phyloP scores from a whole-genome alignment of 2,113 vertebrate genomes.

The Clupea harengus region DNA sequence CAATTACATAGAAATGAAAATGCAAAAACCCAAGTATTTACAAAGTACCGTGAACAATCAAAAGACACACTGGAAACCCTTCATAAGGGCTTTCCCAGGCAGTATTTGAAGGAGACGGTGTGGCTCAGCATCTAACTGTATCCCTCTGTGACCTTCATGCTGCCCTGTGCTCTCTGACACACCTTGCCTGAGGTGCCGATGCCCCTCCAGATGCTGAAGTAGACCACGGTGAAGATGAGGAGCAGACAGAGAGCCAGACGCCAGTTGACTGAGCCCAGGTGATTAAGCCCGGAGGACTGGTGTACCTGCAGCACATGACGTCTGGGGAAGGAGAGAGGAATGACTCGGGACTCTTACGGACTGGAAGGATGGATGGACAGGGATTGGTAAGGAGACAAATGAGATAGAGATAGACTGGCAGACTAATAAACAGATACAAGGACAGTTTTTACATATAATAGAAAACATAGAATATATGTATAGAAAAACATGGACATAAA shows the following conservation, averaged over 20 bases:
- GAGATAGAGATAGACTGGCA: background rate
- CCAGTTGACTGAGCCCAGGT: constrained; percentile 92
- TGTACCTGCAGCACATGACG: constrained; percentile 92
- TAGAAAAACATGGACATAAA: background rate
- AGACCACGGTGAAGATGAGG: constrained; percentile 91
- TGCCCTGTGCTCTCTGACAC: background rate
- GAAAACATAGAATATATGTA: background rate
- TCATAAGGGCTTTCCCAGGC: background rate
- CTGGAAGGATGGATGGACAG: background rate
- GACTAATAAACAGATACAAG: background rate
- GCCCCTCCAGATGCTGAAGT: constrained; percentile 99
- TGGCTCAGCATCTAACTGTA: too few species aligned
- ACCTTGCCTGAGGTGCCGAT: constrained; percentile 98
- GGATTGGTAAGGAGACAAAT: background rate
- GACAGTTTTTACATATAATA: background rate
- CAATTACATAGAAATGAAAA: background rate
- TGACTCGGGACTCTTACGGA: background rate
- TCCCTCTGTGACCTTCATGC: too few species aligned
- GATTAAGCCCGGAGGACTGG: constrained; percentile 84
- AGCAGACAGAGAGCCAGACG: constrained; percentile 89
- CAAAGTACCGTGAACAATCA: background rate
- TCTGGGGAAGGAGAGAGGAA: constrained; percentile 59
- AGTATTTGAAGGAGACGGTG: too few species aligned
- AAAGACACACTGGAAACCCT: background rate
- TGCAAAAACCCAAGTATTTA: background rate